phyloP scores from a whole-genome alignment of 1,140 invertebrate genomes.

The Sminthurinus signatus region DNA sequence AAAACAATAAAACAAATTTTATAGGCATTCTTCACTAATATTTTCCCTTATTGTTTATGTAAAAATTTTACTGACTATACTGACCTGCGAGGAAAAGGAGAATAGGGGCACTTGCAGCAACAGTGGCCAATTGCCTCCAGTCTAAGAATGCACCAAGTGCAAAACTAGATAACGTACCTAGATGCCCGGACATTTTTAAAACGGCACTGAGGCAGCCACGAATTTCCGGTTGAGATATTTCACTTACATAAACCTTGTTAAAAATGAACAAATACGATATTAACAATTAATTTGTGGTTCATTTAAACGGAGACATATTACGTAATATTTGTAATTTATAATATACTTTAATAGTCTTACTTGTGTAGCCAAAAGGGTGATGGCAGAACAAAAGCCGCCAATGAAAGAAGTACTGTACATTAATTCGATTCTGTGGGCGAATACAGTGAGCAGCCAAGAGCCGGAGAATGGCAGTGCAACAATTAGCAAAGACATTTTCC shows the following conservation, averaged over 20 bases:
- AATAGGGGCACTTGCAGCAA: constrained; percentile 63
- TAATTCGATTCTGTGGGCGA: constrained; percentile 65
- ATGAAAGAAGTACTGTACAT: constrained; percentile 69
- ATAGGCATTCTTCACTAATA: too few species aligned
- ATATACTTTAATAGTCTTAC: constrained; percentile 48
- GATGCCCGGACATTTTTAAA: constrained; percentile 66
- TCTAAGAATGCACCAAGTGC: constrained; percentile 69
- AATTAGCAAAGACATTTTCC: constrained; percentile 59
- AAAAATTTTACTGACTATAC: too few species aligned
- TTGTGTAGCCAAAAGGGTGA: constrained; percentile 71
- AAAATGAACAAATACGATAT: constrained; percentile 40
- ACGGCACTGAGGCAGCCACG: constrained; percentile 76
- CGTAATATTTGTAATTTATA: too few species aligned
- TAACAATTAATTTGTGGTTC: too few species aligned
- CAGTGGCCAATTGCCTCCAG: constrained; percentile 70
- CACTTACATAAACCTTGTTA: constrained; percentile 73
- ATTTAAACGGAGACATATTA: too few species aligned
- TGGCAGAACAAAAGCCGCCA: constrained; percentile 69
- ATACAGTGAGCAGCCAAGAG: constrained; percentile 67
- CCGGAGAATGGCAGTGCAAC: constrained; percentile 64
- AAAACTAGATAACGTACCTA: constrained; percentile 74
- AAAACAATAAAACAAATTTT: too few species aligned
- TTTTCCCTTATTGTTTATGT: too few species aligned
- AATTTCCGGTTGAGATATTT: constrained; percentile 78
- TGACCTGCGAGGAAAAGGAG: constrained; percentile 45